Percentiles rank a stretch among this genome's conserved stretches.
These are phyloP conservation scores for Conistra vaccinii DNA, from an alignment of 2,888 invertebrate species.

Conservation along the genomic window DNA sequence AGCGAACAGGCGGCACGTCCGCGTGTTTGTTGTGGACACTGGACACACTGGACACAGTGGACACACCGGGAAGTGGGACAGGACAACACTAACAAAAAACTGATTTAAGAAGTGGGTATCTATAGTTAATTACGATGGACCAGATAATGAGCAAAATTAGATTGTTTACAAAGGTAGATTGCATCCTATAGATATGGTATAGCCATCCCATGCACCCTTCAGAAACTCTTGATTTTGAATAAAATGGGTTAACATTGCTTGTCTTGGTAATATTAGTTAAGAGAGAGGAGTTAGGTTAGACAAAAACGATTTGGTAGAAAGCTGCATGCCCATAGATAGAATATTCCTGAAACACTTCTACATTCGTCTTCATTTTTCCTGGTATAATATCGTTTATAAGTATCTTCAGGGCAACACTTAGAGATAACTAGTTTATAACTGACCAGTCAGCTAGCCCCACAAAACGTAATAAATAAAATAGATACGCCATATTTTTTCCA, in stretches of 20 bases:
- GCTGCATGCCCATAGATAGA: background rate
- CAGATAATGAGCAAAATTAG: background rate
- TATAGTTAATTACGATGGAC: background rate
- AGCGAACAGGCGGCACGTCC: constrained; percentile 48
- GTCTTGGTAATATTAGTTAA: background rate
- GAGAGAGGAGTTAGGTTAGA: background rate
- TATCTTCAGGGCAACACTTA: background rate
- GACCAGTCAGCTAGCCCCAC: background rate
- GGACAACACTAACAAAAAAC: background rate
- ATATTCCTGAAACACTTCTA: background rate
- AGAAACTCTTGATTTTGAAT: background rate
- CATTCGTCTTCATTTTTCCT: background rate
- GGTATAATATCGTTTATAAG: background rate
- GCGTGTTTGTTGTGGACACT: constrained; percentile 24
- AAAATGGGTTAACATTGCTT: background rate
- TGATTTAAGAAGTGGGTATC: constrained; percentile 3
- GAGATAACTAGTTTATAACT: background rate
- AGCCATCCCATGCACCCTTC: background rate
- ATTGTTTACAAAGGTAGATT: background rate
- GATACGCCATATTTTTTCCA: constrained; percentile 21
- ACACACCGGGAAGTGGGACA: constrained; percentile 8
- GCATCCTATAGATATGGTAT: background rate
- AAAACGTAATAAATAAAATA: background rate
- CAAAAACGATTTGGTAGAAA: background rate
- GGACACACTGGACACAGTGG: constrained; percentile 17